Percentiles rank a stretch among this genome's conserved stretches.
These are phyloP conservation scores for Syrmaticus mikado DNA, from an alignment of 2,113 vertebrate genomes.

Conservation along the genomic window DNA sequence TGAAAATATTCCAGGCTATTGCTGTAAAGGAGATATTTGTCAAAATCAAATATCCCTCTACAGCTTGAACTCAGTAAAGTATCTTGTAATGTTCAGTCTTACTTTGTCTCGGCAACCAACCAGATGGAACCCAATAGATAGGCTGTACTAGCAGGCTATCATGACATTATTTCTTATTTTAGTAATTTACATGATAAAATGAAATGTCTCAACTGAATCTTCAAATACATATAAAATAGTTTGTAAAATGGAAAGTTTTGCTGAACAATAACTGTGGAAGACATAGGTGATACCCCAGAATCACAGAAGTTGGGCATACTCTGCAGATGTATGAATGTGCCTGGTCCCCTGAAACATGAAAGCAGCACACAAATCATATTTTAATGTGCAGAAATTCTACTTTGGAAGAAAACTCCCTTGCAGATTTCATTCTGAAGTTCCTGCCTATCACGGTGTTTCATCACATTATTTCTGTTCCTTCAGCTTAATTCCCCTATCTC, in stretches of 20 bases:
- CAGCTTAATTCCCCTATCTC: background rate
- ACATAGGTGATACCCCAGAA: background rate
- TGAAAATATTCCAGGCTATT: slow-evolving; percentile 45
- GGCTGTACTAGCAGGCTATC: background rate
- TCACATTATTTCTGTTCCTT: background rate
- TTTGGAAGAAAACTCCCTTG: background rate
- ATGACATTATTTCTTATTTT: background rate
- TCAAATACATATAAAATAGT: background rate
- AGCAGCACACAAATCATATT: background rate
- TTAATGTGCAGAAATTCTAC: fast-evolving
- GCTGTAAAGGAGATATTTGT: slow-evolving; percentile 16
- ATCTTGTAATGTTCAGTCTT: background rate
- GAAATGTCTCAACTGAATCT: background rate
- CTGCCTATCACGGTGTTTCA: background rate
- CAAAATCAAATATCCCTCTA: background rate
- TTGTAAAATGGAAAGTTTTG: background rate
- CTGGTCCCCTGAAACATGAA: background rate
- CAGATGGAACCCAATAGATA: background rate
- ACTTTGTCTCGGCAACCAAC: background rate
- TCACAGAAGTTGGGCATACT: background rate
- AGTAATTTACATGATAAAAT: background rate
- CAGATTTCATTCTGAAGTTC: background rate
- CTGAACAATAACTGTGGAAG: background rate
- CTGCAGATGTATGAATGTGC: background rate
- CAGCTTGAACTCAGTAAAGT: background rate